phyloP scores from a whole-genome alignment of 2,797 vertebrate species.

The Huso huso region DNA sequence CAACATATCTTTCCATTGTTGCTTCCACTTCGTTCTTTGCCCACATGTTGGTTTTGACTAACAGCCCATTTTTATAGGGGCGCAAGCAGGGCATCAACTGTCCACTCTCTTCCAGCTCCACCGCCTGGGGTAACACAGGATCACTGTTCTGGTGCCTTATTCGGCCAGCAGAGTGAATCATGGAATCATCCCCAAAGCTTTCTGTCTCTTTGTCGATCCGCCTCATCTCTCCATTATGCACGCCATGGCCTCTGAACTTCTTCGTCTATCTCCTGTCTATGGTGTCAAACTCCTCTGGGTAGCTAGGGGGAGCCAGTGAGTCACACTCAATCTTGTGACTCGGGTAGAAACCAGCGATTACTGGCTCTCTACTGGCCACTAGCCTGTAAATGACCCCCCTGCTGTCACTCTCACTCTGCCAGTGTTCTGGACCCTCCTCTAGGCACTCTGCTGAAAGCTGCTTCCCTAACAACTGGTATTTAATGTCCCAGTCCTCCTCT shows the following conservation, averaged over 20 bases:
- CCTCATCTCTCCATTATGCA: constrained; percentile 40
- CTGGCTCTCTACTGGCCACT: constrained; percentile 34
- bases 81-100: constrained; percentile 56
- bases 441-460: constrained; percentile 66
- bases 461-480: constrained; percentile 63
- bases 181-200: constrained; percentile 30
- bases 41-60: constrained; percentile 76
- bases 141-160: constrained; percentile 52
- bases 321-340: constrained; percentile 36
- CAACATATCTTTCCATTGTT: constrained; percentile 56
- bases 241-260: constrained; percentile 49
- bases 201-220: constrained; percentile 27
- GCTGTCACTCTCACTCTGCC: constrained; percentile 58
- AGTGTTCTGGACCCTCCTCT: constrained; percentile 67
- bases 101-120: constrained; percentile 58
- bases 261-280: constrained; percentile 75
- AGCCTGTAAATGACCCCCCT: constrained; percentile 44
- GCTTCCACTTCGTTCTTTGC: constrained; percentile 52
- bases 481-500: constrained; percentile 69
- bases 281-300: constrained; percentile 77
- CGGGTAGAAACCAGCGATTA: constrained; percentile 25
- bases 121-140: constrained; percentile 48
- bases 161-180: constrained; percentile 53
- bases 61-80: constrained; percentile 74
- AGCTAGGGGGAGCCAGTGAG: constrained; percentile 47